phyloP scores from a whole-genome alignment of 2,113 vertebrate genomes.

The Triplophysa rosa region DNA sequence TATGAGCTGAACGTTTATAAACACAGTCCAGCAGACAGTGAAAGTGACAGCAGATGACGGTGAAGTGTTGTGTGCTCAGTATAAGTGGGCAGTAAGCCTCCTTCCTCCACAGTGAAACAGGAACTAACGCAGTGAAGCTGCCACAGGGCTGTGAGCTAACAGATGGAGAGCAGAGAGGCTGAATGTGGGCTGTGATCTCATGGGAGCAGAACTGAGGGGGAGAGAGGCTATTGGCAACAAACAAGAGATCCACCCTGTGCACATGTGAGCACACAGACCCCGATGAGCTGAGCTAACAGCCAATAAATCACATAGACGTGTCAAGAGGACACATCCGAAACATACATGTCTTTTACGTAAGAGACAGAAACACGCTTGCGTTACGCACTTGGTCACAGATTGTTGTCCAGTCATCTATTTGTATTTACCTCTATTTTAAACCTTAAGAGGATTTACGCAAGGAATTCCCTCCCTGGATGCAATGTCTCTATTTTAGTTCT shows the following conservation, averaged over 20 bases:
- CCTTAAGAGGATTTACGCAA: conserved; percentile 18
- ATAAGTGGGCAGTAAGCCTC: conserved; percentile 22
- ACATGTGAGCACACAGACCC: conserved; percentile 1
- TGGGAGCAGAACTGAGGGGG: conserved; percentile 35
- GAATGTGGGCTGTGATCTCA: conserved; percentile 44
- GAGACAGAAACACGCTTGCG: too few relatives aligned
- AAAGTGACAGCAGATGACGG: conserved; percentile 39
- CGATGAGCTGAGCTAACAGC: background rate
- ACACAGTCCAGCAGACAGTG: conserved; percentile 25
- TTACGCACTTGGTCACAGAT: background rate
- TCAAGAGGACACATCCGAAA: background rate
- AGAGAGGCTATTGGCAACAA: background rate
- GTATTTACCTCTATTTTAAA: background rate
- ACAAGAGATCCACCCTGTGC: background rate
- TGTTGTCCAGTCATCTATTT: background rate
- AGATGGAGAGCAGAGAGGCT: conserved; percentile 61
- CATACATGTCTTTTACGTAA: too few relatives aligned
- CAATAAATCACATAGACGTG: background rate
- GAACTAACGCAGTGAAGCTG: conserved; percentile 36
- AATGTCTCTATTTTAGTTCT: conserved; percentile 29
- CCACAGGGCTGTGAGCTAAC: conserved; percentile 43
- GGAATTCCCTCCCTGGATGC: background rate
- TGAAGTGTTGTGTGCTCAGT: conserved; percentile 15
- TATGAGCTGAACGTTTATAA: background rate
- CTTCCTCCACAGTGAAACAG: conserved; percentile 27